Evolutionary conservation across 2,113 vertebrate genomes (phyloP).

Genomic region (Phrynosoma platyrhinos): DNA sequence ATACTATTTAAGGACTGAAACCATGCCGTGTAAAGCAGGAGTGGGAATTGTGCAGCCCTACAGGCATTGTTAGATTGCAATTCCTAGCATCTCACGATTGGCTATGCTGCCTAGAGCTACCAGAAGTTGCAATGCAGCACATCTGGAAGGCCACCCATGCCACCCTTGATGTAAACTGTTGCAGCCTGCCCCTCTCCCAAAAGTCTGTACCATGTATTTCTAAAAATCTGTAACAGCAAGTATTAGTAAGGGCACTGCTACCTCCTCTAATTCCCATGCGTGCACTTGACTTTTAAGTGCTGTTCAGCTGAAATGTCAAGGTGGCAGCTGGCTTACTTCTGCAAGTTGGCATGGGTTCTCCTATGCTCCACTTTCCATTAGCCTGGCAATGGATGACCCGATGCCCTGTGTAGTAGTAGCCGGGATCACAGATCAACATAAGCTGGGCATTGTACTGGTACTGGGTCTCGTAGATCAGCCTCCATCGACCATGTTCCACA

Average conservation of each 20-base stretch:
- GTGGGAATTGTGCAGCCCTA: no score
- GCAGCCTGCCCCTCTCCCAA: not conserved
- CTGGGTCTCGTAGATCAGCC: slow-evolving; percentile 91
- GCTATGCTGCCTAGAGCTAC: no score
- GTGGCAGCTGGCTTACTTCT: slow-evolving; percentile 82
- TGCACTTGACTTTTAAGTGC: not conserved
- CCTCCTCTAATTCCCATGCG: not conserved
- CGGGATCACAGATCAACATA: slow-evolving; percentile 95
- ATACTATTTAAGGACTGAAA: not conserved
- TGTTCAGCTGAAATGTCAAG: no score
- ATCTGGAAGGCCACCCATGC: no score
- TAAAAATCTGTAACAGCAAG: no score
- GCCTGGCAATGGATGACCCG: slow-evolving; percentile 92
- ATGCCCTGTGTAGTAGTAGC: slow-evolving; percentile 94
- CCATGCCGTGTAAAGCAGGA: not conserved
- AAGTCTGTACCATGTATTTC: not conserved
- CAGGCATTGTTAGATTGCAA: no score
- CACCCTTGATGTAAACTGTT: no score
- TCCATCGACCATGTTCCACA: slow-evolving; percentile 94
- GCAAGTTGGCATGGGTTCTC: slow-evolving; percentile 87
- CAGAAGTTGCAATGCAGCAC: no score
- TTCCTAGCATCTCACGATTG: no score
- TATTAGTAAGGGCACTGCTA: not conserved
- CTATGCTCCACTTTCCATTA: slow-evolving; percentile 92
- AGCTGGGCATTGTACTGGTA: slow-evolving; percentile 94